phyloP scores from a whole-genome alignment of 1,140 invertebrate genomes.

The Tigriopus japonicus region DNA sequence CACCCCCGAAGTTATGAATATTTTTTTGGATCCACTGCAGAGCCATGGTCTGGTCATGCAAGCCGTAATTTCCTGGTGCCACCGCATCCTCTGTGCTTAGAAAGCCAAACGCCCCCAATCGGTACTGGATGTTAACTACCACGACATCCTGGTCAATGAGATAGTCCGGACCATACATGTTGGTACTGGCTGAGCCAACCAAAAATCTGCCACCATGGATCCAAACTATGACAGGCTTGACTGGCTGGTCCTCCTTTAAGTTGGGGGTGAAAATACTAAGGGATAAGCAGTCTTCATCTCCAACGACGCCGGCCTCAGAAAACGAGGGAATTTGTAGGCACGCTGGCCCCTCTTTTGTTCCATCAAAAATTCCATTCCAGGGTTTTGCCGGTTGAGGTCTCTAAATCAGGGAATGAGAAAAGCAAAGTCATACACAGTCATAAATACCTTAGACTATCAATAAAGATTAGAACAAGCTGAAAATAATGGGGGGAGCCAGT shows the following conservation, averaged over 20 bases:
- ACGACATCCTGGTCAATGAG: slow-evolving; percentile 30
- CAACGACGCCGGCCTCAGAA: background rate
- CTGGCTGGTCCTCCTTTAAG: background rate
- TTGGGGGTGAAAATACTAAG: background rate
- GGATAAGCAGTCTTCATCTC: slow-evolving; percentile 8
- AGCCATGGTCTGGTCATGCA: slow-evolving; percentile 36
- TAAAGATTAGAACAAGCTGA: no score
- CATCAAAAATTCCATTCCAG: no score
- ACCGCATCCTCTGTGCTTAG: slow-evolving; percentile 40
- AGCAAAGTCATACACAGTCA: no score
- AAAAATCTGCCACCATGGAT: slow-evolving; percentile 52
- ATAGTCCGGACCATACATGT: slow-evolving; percentile 21
- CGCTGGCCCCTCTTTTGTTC: no score
- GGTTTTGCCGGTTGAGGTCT: no score
- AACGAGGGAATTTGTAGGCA: background rate
- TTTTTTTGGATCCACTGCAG: slow-evolving; percentile 31
- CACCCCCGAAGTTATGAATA: slow-evolving; percentile 37
- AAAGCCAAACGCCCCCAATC: slow-evolving; percentile 32
- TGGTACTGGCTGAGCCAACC: slow-evolving; percentile 32
- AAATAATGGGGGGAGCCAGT: no score
- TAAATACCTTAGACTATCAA: no score
- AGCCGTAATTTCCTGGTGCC: slow-evolving; percentile 32
- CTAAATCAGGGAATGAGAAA: no score
- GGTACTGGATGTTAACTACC: slow-evolving; percentile 39
- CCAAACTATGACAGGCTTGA: slow-evolving; percentile 50